A percentile compares a stretch with the other conserved stretches of the same genome.
These are phyloP conservation scores for Creontiades dilutus DNA, from an alignment of 2,888 invertebrate genomes.

Conservation along the genomic window DNA sequence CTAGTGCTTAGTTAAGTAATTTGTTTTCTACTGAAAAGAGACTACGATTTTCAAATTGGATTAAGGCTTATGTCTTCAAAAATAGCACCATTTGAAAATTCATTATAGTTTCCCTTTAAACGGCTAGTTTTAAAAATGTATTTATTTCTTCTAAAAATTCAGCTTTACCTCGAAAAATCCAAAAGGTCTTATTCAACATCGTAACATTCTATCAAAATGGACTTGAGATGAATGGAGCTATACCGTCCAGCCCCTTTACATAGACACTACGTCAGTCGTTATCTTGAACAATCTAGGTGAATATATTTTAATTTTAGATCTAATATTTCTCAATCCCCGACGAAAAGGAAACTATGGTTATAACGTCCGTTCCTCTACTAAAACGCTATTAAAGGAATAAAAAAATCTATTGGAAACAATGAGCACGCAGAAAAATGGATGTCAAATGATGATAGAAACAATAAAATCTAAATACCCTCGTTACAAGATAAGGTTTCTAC, in stretches of 20 bases:
- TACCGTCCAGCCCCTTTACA: conserved; percentile 16
- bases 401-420: background rate
- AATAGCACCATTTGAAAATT: conserved; percentile 57
- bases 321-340: background rate
- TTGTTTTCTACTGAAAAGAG: conserved; percentile 15
- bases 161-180: background rate
- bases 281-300: conserved; percentile 12
- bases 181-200: background rate
- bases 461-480: no score
- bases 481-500: no score
- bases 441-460: no score
- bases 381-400: background rate
- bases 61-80: conserved; percentile 48
- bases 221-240: background rate
- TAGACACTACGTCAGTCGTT: conserved; percentile 42
- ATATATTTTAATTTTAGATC: background rate
- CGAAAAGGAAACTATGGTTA: background rate
- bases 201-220: conserved; percentile 29
- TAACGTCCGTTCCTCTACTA: no score
- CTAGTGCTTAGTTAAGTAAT: conserved; percentile 9
- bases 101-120: conserved; percentile 28
- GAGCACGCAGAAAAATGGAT: background rate
- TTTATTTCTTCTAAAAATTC: background rate
- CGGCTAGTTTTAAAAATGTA: conserved; percentile 8
- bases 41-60: conserved; percentile 19